A percentile compares a stretch with the other conserved stretches of the same genome.
These are phyloP conservation scores for Dinomys branickii DNA, from an alignment of 2,113 vertebrate species.

Conservation along the genomic window DNA sequence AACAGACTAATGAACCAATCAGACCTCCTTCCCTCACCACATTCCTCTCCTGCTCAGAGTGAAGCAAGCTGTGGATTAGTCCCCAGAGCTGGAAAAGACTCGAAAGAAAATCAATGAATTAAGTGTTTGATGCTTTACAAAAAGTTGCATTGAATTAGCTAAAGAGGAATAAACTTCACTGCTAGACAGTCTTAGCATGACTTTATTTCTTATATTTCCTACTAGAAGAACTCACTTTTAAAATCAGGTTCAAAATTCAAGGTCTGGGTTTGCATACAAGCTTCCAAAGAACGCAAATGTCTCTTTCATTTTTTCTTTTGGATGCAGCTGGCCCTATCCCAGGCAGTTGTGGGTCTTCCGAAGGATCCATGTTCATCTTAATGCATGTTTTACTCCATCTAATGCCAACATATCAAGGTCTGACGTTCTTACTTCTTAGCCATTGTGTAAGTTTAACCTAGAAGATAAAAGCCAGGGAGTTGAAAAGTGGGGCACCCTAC, in stretches of 20 bases:
- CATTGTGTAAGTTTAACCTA: background rate
- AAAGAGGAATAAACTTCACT: background rate
- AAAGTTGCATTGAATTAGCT: background rate
- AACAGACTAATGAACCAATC: background rate
- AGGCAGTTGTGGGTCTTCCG: background rate
- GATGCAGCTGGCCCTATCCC: background rate
- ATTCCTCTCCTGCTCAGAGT: background rate
- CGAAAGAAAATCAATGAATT: background rate
- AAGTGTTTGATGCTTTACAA: background rate
- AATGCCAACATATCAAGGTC: background rate
- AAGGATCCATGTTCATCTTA: conserved; percentile 28
- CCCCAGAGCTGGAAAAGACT: background rate
- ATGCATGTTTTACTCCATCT: background rate
- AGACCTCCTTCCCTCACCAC: background rate
- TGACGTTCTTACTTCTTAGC: background rate
- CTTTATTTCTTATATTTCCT: background rate
- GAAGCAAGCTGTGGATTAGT: background rate
- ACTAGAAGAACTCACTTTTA: background rate
- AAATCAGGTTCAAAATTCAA: background rate
- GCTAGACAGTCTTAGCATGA: background rate
- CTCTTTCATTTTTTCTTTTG: background rate
- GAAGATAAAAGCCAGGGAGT: background rate
- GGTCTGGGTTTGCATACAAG: background rate
- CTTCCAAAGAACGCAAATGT: background rate
- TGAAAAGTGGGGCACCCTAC: background rate